Evolutionary conservation across 2,113 vertebrate genomes (phyloP).

Genomic region (Sciurus niger): DNA sequence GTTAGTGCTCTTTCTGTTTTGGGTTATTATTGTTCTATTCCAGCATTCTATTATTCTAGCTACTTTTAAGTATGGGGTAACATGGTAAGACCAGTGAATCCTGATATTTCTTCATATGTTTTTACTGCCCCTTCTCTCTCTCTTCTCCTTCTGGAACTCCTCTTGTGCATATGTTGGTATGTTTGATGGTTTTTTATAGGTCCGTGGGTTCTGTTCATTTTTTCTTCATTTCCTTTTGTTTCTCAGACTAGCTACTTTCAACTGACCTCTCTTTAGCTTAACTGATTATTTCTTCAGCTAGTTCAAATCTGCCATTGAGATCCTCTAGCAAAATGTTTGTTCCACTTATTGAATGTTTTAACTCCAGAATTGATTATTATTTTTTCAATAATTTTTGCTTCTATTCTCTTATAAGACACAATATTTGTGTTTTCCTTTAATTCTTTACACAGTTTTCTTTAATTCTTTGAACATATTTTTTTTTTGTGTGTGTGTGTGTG

Average conservation of each 20-base stretch:
- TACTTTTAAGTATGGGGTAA: neutral
- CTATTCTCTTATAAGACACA: neutral
- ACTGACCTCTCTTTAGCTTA: neutral
- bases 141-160: neutral
- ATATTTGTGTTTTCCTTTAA: neutral
- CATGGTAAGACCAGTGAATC: neutral
- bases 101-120: neutral
- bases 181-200: neutral
- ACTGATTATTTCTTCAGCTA: neutral
- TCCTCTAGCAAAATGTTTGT: neutral
- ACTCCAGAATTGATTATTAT: neutral
- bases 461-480: neutral
- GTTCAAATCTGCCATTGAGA: neutral
- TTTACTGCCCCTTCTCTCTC: neutral
- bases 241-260: neutral
- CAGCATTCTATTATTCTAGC: neutral
- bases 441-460: neutral
- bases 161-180: neutral
- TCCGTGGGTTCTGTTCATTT: neutral
- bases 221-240: neutral
- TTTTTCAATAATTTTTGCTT: neutral
- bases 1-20: neutral
- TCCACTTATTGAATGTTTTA: neutral
- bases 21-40: neutral
- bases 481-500: too few species aligned